Base-by-base conservation (phyloP, 2,888 invertebrate genomes). In the Anoncus sp. region DNA sequence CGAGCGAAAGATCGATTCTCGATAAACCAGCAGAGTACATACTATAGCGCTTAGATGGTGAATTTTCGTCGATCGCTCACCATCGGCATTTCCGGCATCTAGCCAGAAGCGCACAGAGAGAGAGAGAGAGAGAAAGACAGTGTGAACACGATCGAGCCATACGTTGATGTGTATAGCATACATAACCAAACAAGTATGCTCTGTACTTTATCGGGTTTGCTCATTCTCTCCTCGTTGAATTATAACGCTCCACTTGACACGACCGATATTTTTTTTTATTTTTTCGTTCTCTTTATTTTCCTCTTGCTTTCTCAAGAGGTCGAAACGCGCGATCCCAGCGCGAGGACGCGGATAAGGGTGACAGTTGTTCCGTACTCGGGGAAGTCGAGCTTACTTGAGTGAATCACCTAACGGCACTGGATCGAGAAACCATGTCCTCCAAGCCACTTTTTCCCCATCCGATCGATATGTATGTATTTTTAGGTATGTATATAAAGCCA, bases 201-300 rank as follows among this genome's bases (percentile, higher is more conserved):
- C 45, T 55, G 40, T 51, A 47, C 49, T 24, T 75, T 65, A 40
- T 75, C 75, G 67, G 72, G 40, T 47, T 67, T 27, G 38, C 16
- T 35, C 59, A 47, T 72, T 77, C 72, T 55, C 38, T 62, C 72
- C 60, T 62, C 62, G 72, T 72, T 77, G 72, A 77, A 77, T 77
- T 67, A 77, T 72, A 72, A 77, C 72, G 72, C 72, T 67, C 18
- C 72, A 38, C 67, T 76, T 72, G 66, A 60, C 53, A 47, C 71
- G 51, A 60, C 45, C 35, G 60, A 27, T 63, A 16, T 62, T 51
- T 43, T 59, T 71, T 51, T 51, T 43, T 59, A 62, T 51, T 31
- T 31, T 31, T 31, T 31, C 31, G 22, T 31, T 59, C 38, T 47
- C 22, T 47, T 49, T 38, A 47, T 59, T 70, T 67, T 67, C 18